Base-by-base conservation (phyloP, 2,888 invertebrate species). In the Coleophora deauratella region DNA sequence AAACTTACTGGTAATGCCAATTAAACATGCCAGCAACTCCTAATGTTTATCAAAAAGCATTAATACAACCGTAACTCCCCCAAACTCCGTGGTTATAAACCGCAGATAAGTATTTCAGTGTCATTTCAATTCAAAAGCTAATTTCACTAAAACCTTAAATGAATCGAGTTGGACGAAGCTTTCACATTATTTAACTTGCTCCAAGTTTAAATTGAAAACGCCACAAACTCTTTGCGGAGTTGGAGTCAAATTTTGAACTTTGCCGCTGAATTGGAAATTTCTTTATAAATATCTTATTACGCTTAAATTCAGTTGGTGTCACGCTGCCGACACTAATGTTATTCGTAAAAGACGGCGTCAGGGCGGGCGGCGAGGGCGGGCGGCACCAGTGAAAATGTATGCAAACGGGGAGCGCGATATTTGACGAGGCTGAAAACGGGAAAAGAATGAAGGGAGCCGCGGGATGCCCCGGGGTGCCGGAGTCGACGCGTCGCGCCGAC, bases 211-310 rank as follows among this genome's bases (percentile, higher is more conserved):
- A 85, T 85, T 85, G 85, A 84, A 84, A 84, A 84, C 74, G 80
- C 76, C 69, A 75, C 75, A 73, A 84, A 85, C 82, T 84, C 84
- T 81, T 82, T 81, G 76, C 67, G 64, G 69, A 77, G 75, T 74
- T 69, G 65, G 72, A 80, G 74, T 81, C 75, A 79, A 84, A 84
- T 79, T 84, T 76, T 84, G 84, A 85, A 85, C 82, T 85, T 84
- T 82, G 77, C 81, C 71, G 77, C 75, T 81, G 84, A 85, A 85
- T 85, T 71, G 80, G 80, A 82, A 81, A 84, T 80, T 77, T 82
- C 85, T 82, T 82, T 82, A 85, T 85, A 85, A 85, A 85, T 85
- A 84, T 81, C 77, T 82, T 84, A 85, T 82, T 80, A 82, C 62
- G 84, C 75, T 82, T 77, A 82, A 84, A 84, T 79, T 84, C 79